Evolutionary conservation across 1,140 invertebrate species (phyloP), one percentile per base, ranked within the genome.

Genomic region (Bombus pascuorum): DNA sequence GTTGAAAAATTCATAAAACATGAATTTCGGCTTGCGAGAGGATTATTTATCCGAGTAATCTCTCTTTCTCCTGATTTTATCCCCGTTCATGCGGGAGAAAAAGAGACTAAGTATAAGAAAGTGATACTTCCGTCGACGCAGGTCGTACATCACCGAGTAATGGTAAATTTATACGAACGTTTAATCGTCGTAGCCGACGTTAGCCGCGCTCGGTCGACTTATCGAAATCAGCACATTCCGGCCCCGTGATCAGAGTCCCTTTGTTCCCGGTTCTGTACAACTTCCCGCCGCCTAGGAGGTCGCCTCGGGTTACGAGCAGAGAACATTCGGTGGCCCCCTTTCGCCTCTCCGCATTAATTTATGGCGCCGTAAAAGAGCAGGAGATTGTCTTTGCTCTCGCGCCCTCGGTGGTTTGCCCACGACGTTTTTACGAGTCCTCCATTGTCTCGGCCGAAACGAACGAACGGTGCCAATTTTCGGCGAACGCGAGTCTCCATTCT

Each of bases 391-490:
- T 87, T 86, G 87, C 78, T 81, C 80, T 75, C 83, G 83, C 89
- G 86, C 85, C 84, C 81, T 90, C 86, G 83, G 91, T 86, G 92
- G 92, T 93, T 94, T 93, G 93, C 86, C 87, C 91, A 86, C 89
- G 92, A 93, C 92, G 89, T 91, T 93, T 93, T 94, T 93, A 94
- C 91, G 93, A 92, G 89, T 86, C 62, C 82, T 75, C 86, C 86
- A 91, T 93, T 92, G 92, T 92, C 87, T 91, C 70, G 34, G 59
- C 47, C 82, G 85, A 71, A 79, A 42, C 66, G 73, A 89, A 89
- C 79, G 76, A 87, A 74, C 85, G 87, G 66, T 80, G 88, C 88
- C 88, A 87, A 90, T 90, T 90, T 90, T 86, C 85, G 71, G 66
- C 83, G n/a, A 15, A 15, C 84, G 42, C 39, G 65, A 85, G 86